Evolutionary conservation across 2,888 invertebrate genomes (phyloP).

Genomic region (Cerceris rybyensis): DNA sequence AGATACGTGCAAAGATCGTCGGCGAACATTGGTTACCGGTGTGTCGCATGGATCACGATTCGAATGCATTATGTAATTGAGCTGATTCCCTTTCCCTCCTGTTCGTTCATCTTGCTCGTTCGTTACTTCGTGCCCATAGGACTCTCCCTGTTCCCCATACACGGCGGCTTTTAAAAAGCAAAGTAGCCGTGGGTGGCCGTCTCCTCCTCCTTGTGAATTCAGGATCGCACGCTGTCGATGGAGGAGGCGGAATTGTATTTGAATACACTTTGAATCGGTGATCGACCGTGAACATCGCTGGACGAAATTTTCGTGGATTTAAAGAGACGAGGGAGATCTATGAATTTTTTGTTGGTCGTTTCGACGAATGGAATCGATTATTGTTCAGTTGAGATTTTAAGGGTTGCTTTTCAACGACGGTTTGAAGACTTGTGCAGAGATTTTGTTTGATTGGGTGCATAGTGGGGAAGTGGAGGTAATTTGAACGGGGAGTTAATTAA

Average conservation of each 20-base stretch:
- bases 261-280: constrained; percentile 68
- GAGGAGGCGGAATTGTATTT: constrained; percentile 67
- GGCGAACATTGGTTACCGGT: constrained; percentile 17
- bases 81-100: constrained; percentile 30
- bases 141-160: constrained; percentile 5
- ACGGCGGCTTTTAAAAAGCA: constrained; percentile 56
- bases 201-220: constrained; percentile 53
- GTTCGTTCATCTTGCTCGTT: background rate
- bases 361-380: no score
- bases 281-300: constrained; percentile 49
- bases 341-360: background rate
- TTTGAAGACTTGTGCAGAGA: no score
- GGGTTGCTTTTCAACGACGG: no score
- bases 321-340: background rate
- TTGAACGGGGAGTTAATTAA: no score
- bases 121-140: background rate
- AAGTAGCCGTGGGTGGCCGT: constrained; percentile 58
- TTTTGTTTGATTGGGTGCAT: no score
- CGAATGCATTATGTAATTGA: constrained; percentile 70
- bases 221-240: constrained; percentile 28
- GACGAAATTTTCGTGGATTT: constrained; percentile 41
- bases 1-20: constrained; percentile 8
- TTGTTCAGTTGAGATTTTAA: no score
- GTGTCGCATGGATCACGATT: constrained; percentile 40
- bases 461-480: no score